Conservation (phyloP, 2,797 vertebrate genomes). For the Poecilia wingei region DNA sequence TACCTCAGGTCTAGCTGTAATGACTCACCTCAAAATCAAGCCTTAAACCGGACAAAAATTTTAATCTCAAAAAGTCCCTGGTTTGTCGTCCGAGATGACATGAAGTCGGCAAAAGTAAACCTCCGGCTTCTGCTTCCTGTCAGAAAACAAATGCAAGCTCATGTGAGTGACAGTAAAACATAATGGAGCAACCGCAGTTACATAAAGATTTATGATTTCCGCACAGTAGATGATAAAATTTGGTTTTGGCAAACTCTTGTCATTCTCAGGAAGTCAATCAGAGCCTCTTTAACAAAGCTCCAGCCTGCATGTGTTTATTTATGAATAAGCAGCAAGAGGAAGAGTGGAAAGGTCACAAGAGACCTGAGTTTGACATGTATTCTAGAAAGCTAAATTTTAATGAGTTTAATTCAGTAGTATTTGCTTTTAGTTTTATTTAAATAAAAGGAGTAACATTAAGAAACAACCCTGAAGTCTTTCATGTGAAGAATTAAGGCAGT, state of each 20-base stretch:
- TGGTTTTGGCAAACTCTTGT: background rate
- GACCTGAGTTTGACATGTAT: background rate
- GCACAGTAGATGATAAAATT: background rate
- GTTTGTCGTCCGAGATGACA: background rate
- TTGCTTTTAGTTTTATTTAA: background rate
- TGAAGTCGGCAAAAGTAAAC: background rate
- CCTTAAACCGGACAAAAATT: background rate
- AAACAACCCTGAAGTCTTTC: background rate
- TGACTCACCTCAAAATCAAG: background rate
- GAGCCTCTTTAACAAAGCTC: background rate
- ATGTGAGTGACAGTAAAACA: background rate
- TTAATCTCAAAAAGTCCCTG: background rate
- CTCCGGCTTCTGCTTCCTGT: background rate
- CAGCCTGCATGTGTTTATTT: background rate
- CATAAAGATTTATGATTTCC: background rate
- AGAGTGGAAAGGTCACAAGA: background rate
- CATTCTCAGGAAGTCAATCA: background rate
- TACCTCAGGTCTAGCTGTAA: background rate
- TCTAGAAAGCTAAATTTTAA: background rate
- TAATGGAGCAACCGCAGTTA: too few relatives aligned
- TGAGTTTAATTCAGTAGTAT: background rate
- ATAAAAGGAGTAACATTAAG: background rate
- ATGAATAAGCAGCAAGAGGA: background rate
- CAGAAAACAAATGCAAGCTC: background rate
- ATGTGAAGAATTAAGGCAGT: background rate